A percentile compares a stretch with the other conserved stretches of the same genome.
Evolutionary conservation across 2,888 invertebrate genomes (phyloP).

Genomic region (Heliconius sara): DNA sequence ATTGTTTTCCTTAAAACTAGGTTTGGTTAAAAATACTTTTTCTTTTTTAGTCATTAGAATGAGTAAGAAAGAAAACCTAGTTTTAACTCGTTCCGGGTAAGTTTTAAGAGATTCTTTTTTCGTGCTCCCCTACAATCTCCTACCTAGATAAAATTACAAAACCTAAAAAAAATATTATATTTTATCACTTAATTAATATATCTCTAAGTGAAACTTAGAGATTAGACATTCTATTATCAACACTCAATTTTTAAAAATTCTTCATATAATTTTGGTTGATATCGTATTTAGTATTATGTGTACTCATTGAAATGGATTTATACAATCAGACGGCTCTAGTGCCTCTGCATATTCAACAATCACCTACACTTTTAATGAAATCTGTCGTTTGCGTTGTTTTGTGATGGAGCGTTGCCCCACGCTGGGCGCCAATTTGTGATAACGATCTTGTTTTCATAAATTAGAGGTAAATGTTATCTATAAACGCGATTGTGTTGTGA

Average conservation of each 20-base stretch:
- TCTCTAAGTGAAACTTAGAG: too few relatives aligned
- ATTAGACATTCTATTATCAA: too few relatives aligned
- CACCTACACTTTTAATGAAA: slow-evolving; percentile 43
- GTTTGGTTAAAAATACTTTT: too few relatives aligned
- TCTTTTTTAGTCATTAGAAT: too few relatives aligned
- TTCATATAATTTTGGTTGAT: slow-evolving; percentile 4
- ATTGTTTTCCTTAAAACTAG: too few relatives aligned
- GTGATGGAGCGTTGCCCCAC: slow-evolving; percentile 21
- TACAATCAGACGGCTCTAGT: slow-evolving; percentile 43
- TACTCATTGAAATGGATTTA: slow-evolving; percentile 43
- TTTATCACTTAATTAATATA: too few relatives aligned
- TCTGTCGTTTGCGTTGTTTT: slow-evolving; percentile 36
- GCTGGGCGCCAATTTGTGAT: slow-evolving; percentile 32
- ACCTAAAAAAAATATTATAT: too few relatives aligned
- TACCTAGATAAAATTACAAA: too few relatives aligned
- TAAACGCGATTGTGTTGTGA: neutral
- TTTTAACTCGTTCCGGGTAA: too few relatives aligned
- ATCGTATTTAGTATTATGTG: slow-evolving; percentile 29
- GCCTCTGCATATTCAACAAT: slow-evolving; percentile 43
- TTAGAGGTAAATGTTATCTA: neutral
- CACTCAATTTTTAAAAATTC: neutral
- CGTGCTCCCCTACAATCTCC: too few relatives aligned
- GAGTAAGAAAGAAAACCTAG: too few relatives aligned
- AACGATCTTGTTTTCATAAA: slow-evolving; percentile 19
- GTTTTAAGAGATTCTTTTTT: too few relatives aligned